These are phyloP conservation scores for Pyrocoelia pectoralis DNA, from an alignment of 2,888 invertebrate genomes.

Conservation along the genomic window DNA sequence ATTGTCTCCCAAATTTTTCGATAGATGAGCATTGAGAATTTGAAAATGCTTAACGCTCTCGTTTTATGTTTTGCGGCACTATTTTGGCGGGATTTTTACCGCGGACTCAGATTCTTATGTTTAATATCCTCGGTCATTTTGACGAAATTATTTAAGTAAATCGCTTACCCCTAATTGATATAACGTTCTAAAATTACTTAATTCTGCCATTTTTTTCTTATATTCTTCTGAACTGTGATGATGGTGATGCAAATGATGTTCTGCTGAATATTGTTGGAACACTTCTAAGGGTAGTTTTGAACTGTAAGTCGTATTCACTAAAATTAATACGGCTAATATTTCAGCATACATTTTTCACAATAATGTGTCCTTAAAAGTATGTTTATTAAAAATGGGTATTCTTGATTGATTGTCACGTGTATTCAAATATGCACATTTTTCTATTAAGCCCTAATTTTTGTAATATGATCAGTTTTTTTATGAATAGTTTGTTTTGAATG, in stretches of 20 bases:
- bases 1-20: no score
- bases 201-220: slow-evolving; percentile 63
- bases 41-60: no score
- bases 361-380: slow-evolving; percentile 5
- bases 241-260: slow-evolving; percentile 57
- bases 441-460: slow-evolving; percentile 13
- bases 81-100: slow-evolving; percentile 6
- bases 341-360: slow-evolving; percentile 44
- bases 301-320: slow-evolving; percentile 40
- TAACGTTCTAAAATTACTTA: slow-evolving; percentile 68
- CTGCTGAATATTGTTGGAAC: slow-evolving; percentile 56
- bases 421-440: slow-evolving; percentile 19
- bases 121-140: not conserved
- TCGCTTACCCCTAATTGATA: slow-evolving; percentile 74
- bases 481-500: slow-evolving; percentile 41
- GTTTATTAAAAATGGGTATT: not conserved
- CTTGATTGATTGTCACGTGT: slow-evolving; percentile 12
- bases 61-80: not conserved
- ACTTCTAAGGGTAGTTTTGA: slow-evolving; percentile 65
- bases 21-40: no score
- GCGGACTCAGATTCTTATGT: not conserved
- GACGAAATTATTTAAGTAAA: no score
- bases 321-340: slow-evolving; percentile 45
- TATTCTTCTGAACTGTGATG: slow-evolving; percentile 64
- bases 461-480: not conserved